Conservation (phyloP, 2,113 vertebrate genomes). For the Strigops habroptila region DNA sequence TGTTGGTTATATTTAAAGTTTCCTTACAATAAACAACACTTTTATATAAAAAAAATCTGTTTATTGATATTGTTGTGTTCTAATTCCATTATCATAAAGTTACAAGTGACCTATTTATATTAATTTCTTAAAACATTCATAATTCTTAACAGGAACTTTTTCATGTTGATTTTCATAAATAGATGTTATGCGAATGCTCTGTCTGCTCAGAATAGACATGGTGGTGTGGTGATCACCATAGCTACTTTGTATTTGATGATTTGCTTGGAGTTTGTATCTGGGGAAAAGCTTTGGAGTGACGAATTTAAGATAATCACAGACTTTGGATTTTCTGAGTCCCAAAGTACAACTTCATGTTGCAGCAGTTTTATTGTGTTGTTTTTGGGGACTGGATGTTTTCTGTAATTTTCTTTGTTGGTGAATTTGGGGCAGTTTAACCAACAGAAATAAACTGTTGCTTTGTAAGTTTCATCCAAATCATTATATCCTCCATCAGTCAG, state of each 20-base stretch:
- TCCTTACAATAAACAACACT: slow-evolving; percentile 94
- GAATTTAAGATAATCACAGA: not conserved
- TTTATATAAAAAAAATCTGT: slow-evolving; percentile 75
- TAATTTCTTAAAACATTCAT: not conserved
- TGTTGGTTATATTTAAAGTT: slow-evolving; percentile 87
- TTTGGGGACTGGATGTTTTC: not conserved
- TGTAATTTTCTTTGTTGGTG: not conserved
- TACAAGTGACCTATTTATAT: slow-evolving; percentile 8
- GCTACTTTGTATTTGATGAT: not conserved
- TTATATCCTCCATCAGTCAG: not conserved
- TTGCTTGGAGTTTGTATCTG: not conserved
- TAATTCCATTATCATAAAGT: not conserved
- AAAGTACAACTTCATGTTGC: not conserved
- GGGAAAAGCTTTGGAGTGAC: not conserved
- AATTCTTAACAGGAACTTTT: not conserved
- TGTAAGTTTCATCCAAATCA: not conserved
- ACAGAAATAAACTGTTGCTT: not conserved
- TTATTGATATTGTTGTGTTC: slow-evolving; percentile 20
- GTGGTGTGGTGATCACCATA: not conserved
- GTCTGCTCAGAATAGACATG: not conserved
- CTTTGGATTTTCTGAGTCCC: not conserved
- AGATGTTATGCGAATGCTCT: not conserved
- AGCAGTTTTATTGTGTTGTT: not conserved
- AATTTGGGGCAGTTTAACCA: not conserved
- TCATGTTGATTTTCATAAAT: not conserved